Base-by-base conservation (phyloP, 2,113 vertebrate genomes). In the Anarhynchus alexandrinus region DNA sequence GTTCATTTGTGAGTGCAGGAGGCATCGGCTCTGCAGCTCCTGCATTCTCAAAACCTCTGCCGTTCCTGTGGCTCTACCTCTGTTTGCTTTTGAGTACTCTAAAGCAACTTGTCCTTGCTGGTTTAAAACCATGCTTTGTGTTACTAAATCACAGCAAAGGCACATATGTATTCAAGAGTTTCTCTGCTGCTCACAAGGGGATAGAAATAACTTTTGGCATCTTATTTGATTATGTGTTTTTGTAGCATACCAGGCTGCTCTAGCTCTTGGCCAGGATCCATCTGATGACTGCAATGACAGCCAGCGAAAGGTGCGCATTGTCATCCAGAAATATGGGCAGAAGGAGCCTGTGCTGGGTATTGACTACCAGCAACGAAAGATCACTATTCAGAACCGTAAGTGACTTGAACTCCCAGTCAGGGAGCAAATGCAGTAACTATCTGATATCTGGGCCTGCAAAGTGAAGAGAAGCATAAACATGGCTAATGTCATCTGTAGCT, bases 381-480 rank as follows among this genome's bases (percentile, higher is more conserved):
- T 99, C 98, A 98, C 98, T 94, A 98, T 99, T 78, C 99, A 98
- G 97, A 99, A 99, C 95, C 97, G 99, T 99, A 95, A 98, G 99
- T 98, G 61, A 36, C 54, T 32, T 52, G 2, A 15, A 57, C 32
- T 74, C 87, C 55, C 54, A 30, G 81, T 22, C 57, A 67, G 18
- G 36, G 72, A 47, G 29, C 17, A 34, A 88, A 7, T 70, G 80
- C 42, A 17, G n/a, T 45, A 83, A 9, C 21, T 74, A 2, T 2
- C 20, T 15, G 21, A 0, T 42, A 16, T 23, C 49, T 90, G 61
- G 8, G 18, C 32, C 78, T 61, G 8, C 40, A 30, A 36, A 34
- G 42, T 40, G 66, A 90, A 52, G n/a, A 36, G 59, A 89, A 73
- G 27, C 22, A 15, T 82, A 65, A 55, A 65, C 23, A 7, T 58